A percentile compares a stretch with the other conserved stretches of the same genome.
phyloP scores from a whole-genome alignment of 2,888 invertebrate genomes.

The Apamea crenata region DNA sequence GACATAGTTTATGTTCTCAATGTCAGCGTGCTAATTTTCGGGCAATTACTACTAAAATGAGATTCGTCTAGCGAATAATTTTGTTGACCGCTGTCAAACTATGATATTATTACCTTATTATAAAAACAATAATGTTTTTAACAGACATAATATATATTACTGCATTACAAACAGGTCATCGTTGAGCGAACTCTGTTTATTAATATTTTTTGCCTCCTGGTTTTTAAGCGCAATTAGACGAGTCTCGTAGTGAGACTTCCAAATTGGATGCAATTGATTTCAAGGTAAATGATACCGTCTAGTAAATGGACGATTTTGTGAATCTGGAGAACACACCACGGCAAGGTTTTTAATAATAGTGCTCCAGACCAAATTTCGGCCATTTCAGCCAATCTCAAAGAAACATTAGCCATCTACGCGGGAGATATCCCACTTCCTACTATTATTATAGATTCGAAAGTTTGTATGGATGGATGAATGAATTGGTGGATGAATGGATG shows the following conservation, averaged over 20 bases:
- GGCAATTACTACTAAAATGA: constrained; percentile 11
- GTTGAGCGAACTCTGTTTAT: not conserved
- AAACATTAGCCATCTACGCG: too few species aligned
- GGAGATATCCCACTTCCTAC: too few species aligned
- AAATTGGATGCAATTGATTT: constrained; percentile 12
- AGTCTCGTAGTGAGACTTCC: not conserved
- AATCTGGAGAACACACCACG: not conserved
- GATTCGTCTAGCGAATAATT: not conserved
- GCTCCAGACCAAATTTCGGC: too few species aligned
- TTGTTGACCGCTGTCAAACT: not conserved
- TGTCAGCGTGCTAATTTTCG: not conserved
- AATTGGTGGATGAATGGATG: too few species aligned
- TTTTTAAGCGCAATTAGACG: not conserved
- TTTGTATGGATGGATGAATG: too few species aligned
- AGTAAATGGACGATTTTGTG: not conserved
- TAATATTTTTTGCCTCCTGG: not conserved
- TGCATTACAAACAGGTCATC: too few species aligned
- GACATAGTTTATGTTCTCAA: constrained; percentile 4
- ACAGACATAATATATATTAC: not conserved
- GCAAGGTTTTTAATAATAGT: not conserved
- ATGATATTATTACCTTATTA: not conserved
- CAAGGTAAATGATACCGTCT: not conserved
- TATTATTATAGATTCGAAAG: too few species aligned
- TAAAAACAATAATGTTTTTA: not conserved
- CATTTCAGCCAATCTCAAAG: too few species aligned